Evolutionary conservation across 2,797 vertebrate species (phyloP), one percentile per base, ranked within the genome.

Genomic region (Ptychobarbus kaznakovi): DNA sequence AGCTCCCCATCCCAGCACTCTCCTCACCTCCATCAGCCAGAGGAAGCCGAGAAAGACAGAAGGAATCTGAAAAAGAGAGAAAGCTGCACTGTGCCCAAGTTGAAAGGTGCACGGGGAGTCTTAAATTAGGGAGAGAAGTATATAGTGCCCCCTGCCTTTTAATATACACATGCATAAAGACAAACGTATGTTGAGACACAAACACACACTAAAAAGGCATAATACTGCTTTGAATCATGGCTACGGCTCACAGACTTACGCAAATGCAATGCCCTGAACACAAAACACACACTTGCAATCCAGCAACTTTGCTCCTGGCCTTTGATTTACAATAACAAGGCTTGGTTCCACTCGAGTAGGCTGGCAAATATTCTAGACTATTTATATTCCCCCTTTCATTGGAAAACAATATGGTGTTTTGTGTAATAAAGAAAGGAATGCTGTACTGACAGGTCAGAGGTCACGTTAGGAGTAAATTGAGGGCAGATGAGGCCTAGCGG

Each of bases 391-490:
- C 89, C 92, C 93, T 94, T 92, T 94, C 92, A 94, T 93, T 94
- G 89, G 90, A 94, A 94, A 93, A 95, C 94, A 95, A 95, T 93
- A 94, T 90, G 91, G 90, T 92, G 91, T 86, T 93, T 92, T 89
- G 91, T 91, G 90, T 82, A 92, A 93, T 94, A 93, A 94, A 93
- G 94, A 95, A 92, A 93, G 92, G 93, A 94, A 91, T 92, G 90
- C 91, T 94, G 95, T 92, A 94, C 92, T 95, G 95, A 97, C 94
- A 95, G 97, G 96, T 96, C 92, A 87, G 88, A 95, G 97, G 97
- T 98, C 97, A 96, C 93, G 42, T 92, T 56, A 90, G 88, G 92
- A 97, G 96, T 97, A 97, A 97, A 98, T 97, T 97, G 95, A 95
- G 97, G 97, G 97, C 97, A 98, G 97, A 96, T 97, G 96, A 97